A percentile compares a stretch with the other conserved stretches of the same genome.
These are phyloP conservation scores for Lochmaea capreae DNA, from an alignment of 2,888 invertebrate genomes.

Conservation along the genomic window DNA sequence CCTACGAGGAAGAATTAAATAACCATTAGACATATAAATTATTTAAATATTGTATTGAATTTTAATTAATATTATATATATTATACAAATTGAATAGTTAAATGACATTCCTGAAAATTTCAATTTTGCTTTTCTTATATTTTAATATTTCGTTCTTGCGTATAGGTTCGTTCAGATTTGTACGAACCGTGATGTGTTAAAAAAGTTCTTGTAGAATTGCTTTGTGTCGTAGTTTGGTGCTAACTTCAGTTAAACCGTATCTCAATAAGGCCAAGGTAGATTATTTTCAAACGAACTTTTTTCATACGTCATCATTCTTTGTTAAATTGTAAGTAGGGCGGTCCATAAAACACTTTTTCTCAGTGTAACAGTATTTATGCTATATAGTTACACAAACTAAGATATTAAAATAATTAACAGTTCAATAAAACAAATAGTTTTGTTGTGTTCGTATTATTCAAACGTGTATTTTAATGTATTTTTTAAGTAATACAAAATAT, in stretches of 20 bases:
- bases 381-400: not conserved
- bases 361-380: not conserved
- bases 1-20: slow-evolving; percentile 64
- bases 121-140: slow-evolving; percentile 19
- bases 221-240: not conserved
- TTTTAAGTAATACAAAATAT: not conserved
- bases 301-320: slow-evolving; percentile 21
- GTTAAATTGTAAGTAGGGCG: slow-evolving; percentile 14
- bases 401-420: not conserved
- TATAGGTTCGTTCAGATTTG: not conserved
- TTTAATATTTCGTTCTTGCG: slow-evolving; percentile 16
- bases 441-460: not conserved
- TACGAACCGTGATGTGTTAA: slow-evolving; percentile 8
- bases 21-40: slow-evolving; percentile 39
- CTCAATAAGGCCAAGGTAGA: not conserved
- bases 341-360: slow-evolving; percentile 1
- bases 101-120: slow-evolving; percentile 20
- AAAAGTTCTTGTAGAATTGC: slow-evolving; percentile 8
- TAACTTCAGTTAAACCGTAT: not conserved
- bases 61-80: slow-evolving; percentile 34
- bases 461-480: not conserved
- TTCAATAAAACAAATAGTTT: not conserved
- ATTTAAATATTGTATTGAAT: slow-evolving; percentile 21
- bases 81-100: slow-evolving; percentile 28
- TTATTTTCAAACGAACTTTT: not conserved